Percentiles rank a stretch among this genome's conserved stretches.
These are phyloP conservation scores for Zaprionus ornatus DNA, from an alignment of 1,140 invertebrate genomes.

Conservation along the genomic window DNA sequence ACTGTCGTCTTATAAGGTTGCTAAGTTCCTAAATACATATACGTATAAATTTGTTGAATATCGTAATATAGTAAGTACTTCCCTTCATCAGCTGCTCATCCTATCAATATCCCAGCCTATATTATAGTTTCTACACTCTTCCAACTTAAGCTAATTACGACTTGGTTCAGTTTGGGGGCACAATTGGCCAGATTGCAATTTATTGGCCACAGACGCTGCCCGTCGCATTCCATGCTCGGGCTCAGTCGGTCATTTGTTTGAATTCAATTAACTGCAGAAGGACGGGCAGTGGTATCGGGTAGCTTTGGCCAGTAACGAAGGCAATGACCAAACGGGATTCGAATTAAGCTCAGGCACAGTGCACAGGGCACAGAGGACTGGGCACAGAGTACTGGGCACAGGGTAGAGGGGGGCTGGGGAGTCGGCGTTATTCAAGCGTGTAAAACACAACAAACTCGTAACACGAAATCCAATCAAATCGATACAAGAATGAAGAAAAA, in stretches of 20 bases:
- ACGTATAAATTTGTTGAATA: too few relatives aligned
- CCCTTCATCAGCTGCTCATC: too few relatives aligned
- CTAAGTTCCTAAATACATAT: too few relatives aligned
- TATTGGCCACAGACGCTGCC: slow-evolving; percentile 22
- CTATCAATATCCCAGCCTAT: neutral
- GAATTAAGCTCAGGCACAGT: slow-evolving; percentile 23
- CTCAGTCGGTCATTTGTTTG: slow-evolving; percentile 41
- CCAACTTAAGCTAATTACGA: neutral
- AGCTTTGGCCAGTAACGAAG: neutral
- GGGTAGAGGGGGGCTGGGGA: neutral
- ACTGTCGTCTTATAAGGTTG: too few relatives aligned
- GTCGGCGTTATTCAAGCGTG: slow-evolving; percentile 68
- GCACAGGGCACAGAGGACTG: neutral
- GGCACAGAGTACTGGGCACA: neutral
- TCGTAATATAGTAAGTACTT: too few relatives aligned
- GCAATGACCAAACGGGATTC: slow-evolving; percentile 20
- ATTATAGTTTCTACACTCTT: neutral
- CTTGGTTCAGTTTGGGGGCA: neutral
- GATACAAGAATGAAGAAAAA: slow-evolving; percentile 60
- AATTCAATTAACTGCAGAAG: slow-evolving; percentile 66
- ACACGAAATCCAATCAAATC: slow-evolving; percentile 78
- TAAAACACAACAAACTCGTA: slow-evolving; percentile 67
- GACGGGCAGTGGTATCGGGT: neutral
- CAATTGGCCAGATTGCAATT: slow-evolving; percentile 21
- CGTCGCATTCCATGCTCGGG: slow-evolving; percentile 9